Evolutionary conservation across 2,888 invertebrate genomes (phyloP), one percentile per base, ranked within the genome.

Genomic region (Gymnocheta viridis): DNA sequence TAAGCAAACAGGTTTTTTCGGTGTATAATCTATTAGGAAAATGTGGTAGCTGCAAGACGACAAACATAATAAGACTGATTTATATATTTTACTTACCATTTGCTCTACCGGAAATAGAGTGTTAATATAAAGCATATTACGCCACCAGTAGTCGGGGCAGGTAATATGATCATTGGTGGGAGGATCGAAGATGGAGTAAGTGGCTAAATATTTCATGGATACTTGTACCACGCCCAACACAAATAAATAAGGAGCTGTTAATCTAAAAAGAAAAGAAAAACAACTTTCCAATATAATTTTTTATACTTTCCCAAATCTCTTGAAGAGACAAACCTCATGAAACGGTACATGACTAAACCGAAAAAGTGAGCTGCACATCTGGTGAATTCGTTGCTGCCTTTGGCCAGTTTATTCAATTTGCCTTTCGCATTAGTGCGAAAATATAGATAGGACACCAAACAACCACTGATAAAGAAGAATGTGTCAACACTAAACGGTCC

Each of bases 91-190:
- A 87, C 91, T 93, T 91, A 96, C 96, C 96, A 96, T 97, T 92
- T 96, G 95, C 29, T 96, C 95, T 10, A 96, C 96, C 0, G 96
- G 96, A 90, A 96, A 97, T 19, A 97, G 92, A 0, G 96, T 97
- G 91, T 97, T 97, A 89, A 97, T 96, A 89, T 97, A 97, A 1
- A 97, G 93, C 51, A 96, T 92, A 92, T 97, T 97, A 86, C 97
- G 93, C 97, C 97, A 97, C 97, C 97, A 97, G 91, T 95, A 96
- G 87, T 95, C 94, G 19, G 96, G 96, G 89, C 97, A 97, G 88
- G 96, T 96, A 76, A 95, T 93, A 90, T 96, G 95, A 92, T 96
- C 96, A 90, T 94, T 93, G 0, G 96, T 95, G 0, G 96, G 96
- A 3, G 96, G 96, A 90, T 96, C 96, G 91, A 97, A 97, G 47